Base-by-base conservation (phyloP, 2,113 vertebrate species). In the Halcyon malimbica region DNA sequence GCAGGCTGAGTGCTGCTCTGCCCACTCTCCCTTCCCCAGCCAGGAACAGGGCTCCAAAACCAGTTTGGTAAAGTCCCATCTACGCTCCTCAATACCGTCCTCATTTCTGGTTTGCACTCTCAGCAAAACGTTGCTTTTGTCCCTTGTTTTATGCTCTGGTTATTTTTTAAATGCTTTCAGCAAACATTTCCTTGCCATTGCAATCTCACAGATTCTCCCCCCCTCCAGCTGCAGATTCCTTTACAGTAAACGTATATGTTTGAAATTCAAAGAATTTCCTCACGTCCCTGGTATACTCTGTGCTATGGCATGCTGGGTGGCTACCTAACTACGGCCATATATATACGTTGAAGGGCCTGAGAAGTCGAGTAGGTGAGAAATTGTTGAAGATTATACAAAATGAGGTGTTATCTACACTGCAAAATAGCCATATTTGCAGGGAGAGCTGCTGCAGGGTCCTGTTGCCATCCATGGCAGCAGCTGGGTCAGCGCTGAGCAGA, bases 231-330 rank as follows among this genome's bases (percentile, higher is more conserved):
- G 70, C 12, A 1, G 73, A 91, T 93, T 94, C 83, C 41, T 93
- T 50, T 41, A 50, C n/a, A 62, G 77, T 69, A 95, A 94, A 95
- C 78, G 91, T 94, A 18, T 35, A 94, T 73, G 50, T 87, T 89
- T 69, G 93, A 95, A 96, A 96, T 96, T 57, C 93, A 59, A 91
- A 91, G 77, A 89, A 94, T 94, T 92, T 94, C 89, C 46, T 92
- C 50, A 44, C 1, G 6, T 94, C 65, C 53, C 69, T 84, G 92
- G 74, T 74, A 87, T 28, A 14, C 19, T 59, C 76, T 73, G 57
- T 3, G 0, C 76, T 76, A 1, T 62, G 75, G 77, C 46, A 67
- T 25, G 41, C 44, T 74, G 75, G 28, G 71, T 79, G 50, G 59
- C 41, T 94, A 44, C 88, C 51, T 51, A 94, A n/a, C 70, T 74